These are phyloP conservation scores for Upupa epops DNA, from an alignment of 2,113 vertebrate species.

Conservation along the genomic window DNA sequence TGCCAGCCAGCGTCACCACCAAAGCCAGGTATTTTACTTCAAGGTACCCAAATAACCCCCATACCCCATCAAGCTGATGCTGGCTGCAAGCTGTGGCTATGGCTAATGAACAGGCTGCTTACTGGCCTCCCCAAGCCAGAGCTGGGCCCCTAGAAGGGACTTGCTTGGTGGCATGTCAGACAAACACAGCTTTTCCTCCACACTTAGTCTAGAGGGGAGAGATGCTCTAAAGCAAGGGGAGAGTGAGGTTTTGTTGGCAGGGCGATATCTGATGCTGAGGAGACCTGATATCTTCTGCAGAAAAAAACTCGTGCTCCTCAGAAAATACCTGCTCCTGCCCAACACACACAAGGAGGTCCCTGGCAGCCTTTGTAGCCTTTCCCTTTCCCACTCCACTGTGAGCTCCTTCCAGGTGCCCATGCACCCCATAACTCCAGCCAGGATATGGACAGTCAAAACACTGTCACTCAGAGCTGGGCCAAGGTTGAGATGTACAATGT, in stretches of 20 bases:
- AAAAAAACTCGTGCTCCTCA: background rate
- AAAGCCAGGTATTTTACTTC: background rate
- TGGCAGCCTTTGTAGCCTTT: no score
- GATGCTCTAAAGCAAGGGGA: background rate
- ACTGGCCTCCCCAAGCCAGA: background rate
- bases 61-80: background rate
- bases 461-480: background rate
- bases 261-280: constrained; percentile 37
- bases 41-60: background rate
- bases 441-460: background rate
- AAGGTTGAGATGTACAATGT: background rate
- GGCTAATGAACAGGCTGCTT: background rate
- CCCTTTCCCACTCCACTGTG: background rate
- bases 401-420: background rate
- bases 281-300: constrained; percentile 30
- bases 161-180: background rate
- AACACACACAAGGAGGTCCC: background rate
- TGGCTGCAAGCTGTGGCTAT: background rate
- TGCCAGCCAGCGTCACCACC: background rate
- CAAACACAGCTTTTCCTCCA: background rate
- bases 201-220: background rate
- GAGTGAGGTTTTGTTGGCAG: background rate
- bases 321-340: background rate
- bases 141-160: background rate
- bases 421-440: accelerated